Conservation (phyloP, 2,888 invertebrate genomes). For the Leptinotarsa juncta region DNA sequence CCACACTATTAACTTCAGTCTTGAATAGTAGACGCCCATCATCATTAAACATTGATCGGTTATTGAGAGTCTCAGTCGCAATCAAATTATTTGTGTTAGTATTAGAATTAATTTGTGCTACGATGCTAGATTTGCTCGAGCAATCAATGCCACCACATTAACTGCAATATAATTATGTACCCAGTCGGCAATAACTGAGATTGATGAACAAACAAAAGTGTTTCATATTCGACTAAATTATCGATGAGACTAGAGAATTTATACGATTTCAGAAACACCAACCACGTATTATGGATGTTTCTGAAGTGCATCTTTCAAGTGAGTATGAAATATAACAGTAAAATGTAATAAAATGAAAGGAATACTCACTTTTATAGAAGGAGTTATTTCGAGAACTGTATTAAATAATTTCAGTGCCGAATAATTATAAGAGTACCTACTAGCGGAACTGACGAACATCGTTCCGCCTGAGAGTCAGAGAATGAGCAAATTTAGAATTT, state of each 20-base stretch:
- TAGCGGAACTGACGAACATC: too few species aligned
- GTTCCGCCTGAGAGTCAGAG: too few species aligned
- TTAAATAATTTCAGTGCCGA: too few species aligned
- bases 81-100: slow-evolving; percentile 6
- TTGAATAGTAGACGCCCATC: neutral
- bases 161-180: neutral
- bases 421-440: too few species aligned
- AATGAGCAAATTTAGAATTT: too few species aligned
- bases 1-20: too few species aligned
- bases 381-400: too few species aligned
- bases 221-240: neutral
- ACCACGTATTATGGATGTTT: too few species aligned
- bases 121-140: neutral
- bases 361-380: too few species aligned
- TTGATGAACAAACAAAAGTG: slow-evolving; percentile 1
- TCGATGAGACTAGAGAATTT: neutral
- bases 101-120: slow-evolving; percentile 4
- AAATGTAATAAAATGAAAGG: too few species aligned
- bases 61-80: neutral
- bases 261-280: neutral
- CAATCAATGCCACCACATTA: slow-evolving; percentile 1
- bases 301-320: too few species aligned
- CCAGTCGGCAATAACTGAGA: slow-evolving; percentile 5
- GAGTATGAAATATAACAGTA: too few species aligned
- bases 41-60: neutral